Evolutionary conservation across 2,888 invertebrate genomes (phyloP).

Genomic region (Cantharis flavilabris): DNA sequence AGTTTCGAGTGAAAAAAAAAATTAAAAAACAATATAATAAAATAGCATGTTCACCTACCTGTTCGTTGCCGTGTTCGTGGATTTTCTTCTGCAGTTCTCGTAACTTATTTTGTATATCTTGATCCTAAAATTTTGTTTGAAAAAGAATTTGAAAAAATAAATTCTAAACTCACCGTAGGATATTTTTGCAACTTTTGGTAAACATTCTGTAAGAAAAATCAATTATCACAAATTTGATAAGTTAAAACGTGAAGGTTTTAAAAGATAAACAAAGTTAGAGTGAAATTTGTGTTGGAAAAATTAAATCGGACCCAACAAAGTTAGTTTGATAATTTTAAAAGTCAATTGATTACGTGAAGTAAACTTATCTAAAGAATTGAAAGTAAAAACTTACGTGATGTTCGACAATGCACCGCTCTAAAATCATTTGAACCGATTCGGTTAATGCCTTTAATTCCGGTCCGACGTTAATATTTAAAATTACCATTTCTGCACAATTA

Average conservation of each 20-base stretch:
- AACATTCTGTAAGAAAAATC: constrained; percentile 42
- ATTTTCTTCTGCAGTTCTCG: constrained; percentile 51
- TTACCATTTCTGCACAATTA: constrained; percentile 9
- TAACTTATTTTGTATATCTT: constrained; percentile 47
- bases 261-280: background rate
- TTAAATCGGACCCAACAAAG: background rate
- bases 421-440: constrained; percentile 14
- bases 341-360: constrained; percentile 6
- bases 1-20: background rate
- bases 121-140: constrained; percentile 40
- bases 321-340: constrained; percentile 11
- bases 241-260: background rate
- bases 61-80: constrained; percentile 50
- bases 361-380: constrained; percentile 13
- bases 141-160: constrained; percentile 19
- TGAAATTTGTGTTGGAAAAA: background rate
- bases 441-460: constrained; percentile 17
- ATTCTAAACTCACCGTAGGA: constrained; percentile 46
- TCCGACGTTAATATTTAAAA: constrained; percentile 15
- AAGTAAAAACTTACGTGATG: constrained; percentile 27
- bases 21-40: background rate
- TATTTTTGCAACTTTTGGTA: constrained; percentile 45
- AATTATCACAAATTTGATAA: constrained; percentile 11
- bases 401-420: constrained; percentile 23
- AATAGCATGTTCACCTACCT: constrained; percentile 49